phyloP scores from a whole-genome alignment of 2,888 invertebrate genomes.

The Calameuta filiformis region DNA sequence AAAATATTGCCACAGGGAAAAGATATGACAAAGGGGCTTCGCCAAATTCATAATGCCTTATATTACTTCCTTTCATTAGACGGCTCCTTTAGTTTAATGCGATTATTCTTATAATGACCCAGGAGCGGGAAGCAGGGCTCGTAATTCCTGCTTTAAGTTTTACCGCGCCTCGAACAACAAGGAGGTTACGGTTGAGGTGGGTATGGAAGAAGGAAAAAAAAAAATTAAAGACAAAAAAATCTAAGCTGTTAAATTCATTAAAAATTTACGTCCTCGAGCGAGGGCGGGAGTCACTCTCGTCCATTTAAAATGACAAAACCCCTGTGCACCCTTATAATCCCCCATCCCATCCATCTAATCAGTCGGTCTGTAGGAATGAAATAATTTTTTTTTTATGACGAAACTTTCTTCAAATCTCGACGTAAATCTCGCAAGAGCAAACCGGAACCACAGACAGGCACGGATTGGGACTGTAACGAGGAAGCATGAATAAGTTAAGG shows the following conservation, averaged over 20 bases:
- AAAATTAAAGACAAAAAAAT: not conserved
- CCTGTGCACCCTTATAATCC: too few species aligned
- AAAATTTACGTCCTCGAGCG: slow-evolving; percentile 33
- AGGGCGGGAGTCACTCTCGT: too few species aligned
- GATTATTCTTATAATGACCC: slow-evolving; percentile 20
- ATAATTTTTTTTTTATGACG: too few species aligned
- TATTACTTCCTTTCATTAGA: slow-evolving; percentile 19
- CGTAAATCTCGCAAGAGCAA: too few species aligned
- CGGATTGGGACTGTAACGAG: too few species aligned
- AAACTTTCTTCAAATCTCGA: too few species aligned
- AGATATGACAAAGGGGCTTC: not conserved
- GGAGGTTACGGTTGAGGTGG: not conserved
- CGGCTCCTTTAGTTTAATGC: slow-evolving; percentile 19
- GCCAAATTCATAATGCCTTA: slow-evolving; percentile 12
- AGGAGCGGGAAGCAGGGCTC: slow-evolving; percentile 4
- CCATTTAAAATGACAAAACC: too few species aligned
- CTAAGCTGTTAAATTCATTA: slow-evolving; percentile 40
- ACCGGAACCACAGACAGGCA: too few species aligned
- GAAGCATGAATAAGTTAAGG: too few species aligned
- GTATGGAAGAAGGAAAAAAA: not conserved
- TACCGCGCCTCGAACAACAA: slow-evolving; percentile 15
- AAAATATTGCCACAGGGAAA: slow-evolving; percentile 23
- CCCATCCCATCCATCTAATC: too few species aligned
- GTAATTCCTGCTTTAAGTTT: slow-evolving; percentile 22
- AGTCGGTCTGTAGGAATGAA: too few species aligned